These are phyloP conservation scores for Bos taurus DNA, from an alignment of 2,113 vertebrate genomes.

Conservation along the genomic window DNA sequence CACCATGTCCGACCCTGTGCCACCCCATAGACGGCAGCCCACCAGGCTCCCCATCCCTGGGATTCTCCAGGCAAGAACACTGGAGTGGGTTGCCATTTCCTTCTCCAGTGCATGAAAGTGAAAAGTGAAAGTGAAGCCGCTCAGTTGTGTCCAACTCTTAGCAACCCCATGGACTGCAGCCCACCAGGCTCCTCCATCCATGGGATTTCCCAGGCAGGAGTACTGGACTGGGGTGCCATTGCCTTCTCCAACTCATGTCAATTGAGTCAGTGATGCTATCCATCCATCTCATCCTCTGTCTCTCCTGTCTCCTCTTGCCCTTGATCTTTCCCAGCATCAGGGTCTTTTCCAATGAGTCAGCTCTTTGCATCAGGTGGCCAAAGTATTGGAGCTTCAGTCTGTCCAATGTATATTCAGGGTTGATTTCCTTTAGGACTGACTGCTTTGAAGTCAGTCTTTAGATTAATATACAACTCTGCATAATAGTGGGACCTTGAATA, in stretches of 20 bases:
- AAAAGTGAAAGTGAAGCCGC: no score
- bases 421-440: background rate
- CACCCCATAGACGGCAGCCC: no score
- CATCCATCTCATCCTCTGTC: background rate
- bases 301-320: background rate
- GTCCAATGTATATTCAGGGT: background rate
- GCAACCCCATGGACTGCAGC: no score
- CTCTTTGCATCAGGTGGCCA: background rate
- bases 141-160: no score
- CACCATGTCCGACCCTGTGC: no score
- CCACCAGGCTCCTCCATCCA: no score
- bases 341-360: background rate
- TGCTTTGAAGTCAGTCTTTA: background rate
- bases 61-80: no score
- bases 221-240: no score
- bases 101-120: no score
- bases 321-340: background rate
- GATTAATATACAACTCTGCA: background rate
- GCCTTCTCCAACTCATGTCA: background rate
- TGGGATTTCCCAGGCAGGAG: no score
- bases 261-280: background rate
- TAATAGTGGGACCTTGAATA: background rate
- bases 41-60: no score
- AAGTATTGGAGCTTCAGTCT: background rate
- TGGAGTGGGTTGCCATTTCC: no score